Conservation (phyloP, 2,113 vertebrate genomes). For the Genyomyrus donnyi region DNA sequence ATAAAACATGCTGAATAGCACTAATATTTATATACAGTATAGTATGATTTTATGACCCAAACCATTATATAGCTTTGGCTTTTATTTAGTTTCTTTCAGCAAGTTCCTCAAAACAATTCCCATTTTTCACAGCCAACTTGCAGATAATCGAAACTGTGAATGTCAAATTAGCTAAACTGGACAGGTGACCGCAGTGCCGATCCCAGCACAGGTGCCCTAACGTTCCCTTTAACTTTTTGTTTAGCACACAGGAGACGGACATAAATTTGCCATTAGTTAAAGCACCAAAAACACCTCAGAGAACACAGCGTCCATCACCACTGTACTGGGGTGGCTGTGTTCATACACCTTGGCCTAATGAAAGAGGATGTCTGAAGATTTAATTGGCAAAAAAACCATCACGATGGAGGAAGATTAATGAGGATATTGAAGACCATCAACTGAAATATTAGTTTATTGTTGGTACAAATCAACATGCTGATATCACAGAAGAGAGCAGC, state of each 20-base stretch:
- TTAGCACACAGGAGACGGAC: too few species aligned
- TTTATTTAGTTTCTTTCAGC: not conserved
- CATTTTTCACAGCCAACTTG: not conserved
- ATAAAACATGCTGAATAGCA: not conserved
- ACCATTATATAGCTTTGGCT: not conserved
- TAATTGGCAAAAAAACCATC: not conserved
- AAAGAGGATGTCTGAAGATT: not conserved
- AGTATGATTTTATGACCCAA: not conserved
- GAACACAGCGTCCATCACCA: not conserved
- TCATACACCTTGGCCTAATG: not conserved
- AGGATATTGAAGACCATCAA: not conserved
- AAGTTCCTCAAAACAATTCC: not conserved
- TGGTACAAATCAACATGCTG: not conserved
- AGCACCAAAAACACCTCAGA: not conserved
- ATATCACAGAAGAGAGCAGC: not conserved
- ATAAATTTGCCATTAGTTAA: not conserved
- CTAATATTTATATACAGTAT: not conserved
- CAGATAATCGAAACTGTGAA: not conserved
- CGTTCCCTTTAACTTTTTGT: too few species aligned
- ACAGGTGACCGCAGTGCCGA: too few species aligned
- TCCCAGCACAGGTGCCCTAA: not conserved
- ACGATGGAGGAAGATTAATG: not conserved
- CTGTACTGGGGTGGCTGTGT: not conserved
- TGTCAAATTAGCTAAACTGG: not conserved
- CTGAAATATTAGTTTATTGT: not conserved